Base-by-base conservation (phyloP, 2,797 vertebrate genomes). In the Danio kyathit region DNA sequence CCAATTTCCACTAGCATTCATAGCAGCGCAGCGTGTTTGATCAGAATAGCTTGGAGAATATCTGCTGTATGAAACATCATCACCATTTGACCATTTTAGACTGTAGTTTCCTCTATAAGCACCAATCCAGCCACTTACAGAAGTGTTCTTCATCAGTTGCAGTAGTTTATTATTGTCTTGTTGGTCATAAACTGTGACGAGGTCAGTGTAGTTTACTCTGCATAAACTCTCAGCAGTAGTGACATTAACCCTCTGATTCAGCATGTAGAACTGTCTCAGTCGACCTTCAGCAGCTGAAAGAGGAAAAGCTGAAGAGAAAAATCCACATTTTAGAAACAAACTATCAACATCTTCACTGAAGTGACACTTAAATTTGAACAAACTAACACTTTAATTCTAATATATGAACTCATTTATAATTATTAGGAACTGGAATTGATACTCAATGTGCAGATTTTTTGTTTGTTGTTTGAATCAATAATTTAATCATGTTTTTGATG, bases 101-200 rank as follows among this genome's bases (percentile, higher is more conserved):
- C 6, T 7, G 0, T 0, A 1, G 52, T 0, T 0, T 3, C 0
- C 0, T 6, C 0, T 38, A 0, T 0, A 0, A 49, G 91, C 74
- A 63, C 89, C 89, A 63, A 88, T 8, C 85, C 86, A 90, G 40
- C 3, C 7, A 29, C 3, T 29, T 1, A 29, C 29, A 29, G 29
- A 29, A 19, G 1, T 12, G 0, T 0, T 0, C 0, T 86, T 83
- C 0, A 85, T 48, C 0, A 21, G 7, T 0, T 6, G 2, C 14
- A 0, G 0, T 19, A 71, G 3, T 9, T 79, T 0, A 0, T 0
- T 0, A 0, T 0, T 3, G 0, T 90, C 88, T 0, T 84, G 54
- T 1, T 81, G 0, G 57, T 89, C 88, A 46, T 81, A 89, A 43
- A 88, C 0, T 60, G 88, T 91, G 16, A 84, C 46, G 16, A 82